Percentiles rank a stretch among this genome's conserved stretches.
Conservation (phyloP, 2,888 invertebrate genomes). For the Mythimna ferrago region DNA sequence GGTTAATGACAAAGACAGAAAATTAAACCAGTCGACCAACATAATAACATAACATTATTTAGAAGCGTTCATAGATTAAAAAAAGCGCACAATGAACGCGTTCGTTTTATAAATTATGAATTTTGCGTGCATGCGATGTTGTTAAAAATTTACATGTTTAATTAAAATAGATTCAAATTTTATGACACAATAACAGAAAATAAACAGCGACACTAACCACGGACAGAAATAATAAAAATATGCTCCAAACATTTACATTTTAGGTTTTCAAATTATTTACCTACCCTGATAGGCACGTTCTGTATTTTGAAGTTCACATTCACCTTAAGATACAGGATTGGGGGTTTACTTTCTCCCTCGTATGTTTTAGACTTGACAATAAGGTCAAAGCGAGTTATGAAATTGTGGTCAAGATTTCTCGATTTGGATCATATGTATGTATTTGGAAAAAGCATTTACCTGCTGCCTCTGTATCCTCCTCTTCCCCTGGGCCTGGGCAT, state of each 20-base stretch:
- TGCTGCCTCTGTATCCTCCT: constrained; percentile 45
- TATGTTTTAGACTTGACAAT: not conserved
- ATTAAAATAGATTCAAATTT: too few species aligned
- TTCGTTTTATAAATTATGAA: constrained; percentile 21
- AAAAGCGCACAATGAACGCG: constrained; percentile 2
- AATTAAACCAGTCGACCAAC: constrained; percentile 25
- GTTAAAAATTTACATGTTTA: too few species aligned
- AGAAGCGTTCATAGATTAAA: not conserved
- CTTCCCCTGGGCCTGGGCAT: constrained; percentile 47
- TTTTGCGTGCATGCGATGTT: too few species aligned
- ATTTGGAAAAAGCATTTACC: constrained; percentile 54
- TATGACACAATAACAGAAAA: too few species aligned
- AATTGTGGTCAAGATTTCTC: not conserved
- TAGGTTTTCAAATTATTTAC: not conserved
- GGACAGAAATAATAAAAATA: too few species aligned
- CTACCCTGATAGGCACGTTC: not conserved
- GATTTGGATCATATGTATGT: not conserved
- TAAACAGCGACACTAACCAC: too few species aligned
- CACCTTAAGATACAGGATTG: too few species aligned
- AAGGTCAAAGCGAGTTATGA: not conserved
- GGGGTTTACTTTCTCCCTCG: too few species aligned
- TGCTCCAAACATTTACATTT: not conserved
- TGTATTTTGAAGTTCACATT: not conserved
- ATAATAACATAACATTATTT: constrained; percentile 6
- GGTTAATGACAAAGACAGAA: constrained; percentile 30